phyloP scores from a whole-genome alignment of 2,888 invertebrate species.

The Rhopalosiphum nymphaeae region DNA sequence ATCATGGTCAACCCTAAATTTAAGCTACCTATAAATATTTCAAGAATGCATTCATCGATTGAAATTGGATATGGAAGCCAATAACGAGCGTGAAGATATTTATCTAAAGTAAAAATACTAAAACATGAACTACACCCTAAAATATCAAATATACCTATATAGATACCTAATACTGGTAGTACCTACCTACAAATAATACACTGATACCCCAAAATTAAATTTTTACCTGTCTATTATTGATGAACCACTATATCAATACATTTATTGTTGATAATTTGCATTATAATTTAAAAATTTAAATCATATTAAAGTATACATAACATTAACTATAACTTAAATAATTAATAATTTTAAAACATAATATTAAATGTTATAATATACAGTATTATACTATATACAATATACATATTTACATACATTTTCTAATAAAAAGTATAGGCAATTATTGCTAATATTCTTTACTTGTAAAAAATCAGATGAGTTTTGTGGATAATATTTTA shows the following conservation, averaged over 20 bases:
- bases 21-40: slow-evolving; percentile 16
- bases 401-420: background rate
- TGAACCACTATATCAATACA: background rate
- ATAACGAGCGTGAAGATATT: slow-evolving; percentile 14
- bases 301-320: background rate
- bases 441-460: background rate
- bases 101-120: slow-evolving; percentile 13
- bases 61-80: slow-evolving; percentile 48
- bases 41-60: slow-evolving; percentile 10
- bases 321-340: background rate
- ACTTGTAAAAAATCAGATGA: background rate
- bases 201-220: background rate
- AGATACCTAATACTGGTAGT: background rate
- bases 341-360: background rate
- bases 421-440: background rate
- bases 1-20: background rate
- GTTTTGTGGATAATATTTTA: background rate
- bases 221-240: background rate
- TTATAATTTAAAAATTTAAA: background rate
- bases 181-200: background rate
- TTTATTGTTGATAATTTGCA: background rate
- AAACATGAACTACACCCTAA: background rate
- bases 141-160: background rate
- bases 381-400: background rate
- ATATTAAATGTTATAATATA: background rate